A percentile compares a stretch with the other conserved stretches of the same genome.
phyloP scores from a whole-genome alignment of 2,888 invertebrate species.

The Sminthurinus aureus region DNA sequence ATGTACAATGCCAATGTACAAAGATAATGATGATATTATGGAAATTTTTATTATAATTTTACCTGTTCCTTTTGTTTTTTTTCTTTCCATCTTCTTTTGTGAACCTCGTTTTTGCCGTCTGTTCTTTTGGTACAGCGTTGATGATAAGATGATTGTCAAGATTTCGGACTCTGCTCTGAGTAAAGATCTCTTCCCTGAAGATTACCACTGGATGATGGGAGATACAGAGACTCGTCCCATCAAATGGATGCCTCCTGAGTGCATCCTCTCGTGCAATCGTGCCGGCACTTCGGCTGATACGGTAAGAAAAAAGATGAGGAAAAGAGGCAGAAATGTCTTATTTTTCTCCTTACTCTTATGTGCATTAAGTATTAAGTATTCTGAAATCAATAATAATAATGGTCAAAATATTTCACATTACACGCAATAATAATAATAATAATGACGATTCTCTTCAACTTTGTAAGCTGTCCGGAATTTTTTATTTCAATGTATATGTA shows the following conservation, averaged over 20 bases:
- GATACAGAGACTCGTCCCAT: conserved; percentile 93
- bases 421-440: too few relatives aligned
- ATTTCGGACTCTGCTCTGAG: conserved; percentile 88
- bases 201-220: conserved; percentile 88
- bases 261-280: conserved; percentile 77
- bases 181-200: conserved; percentile 88
- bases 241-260: conserved; percentile 91
- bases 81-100: too few relatives aligned
- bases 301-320: conserved; percentile 65
- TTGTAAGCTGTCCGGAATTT: too few relatives aligned
- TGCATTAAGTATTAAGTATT: not conserved
- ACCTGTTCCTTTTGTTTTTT: too few relatives aligned
- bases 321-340: not conserved
- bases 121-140: conserved; percentile 67
- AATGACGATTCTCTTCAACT: too few relatives aligned
- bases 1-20: too few relatives aligned
- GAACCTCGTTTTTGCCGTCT: not conserved
- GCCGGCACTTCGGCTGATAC: conserved; percentile 90
- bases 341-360: not conserved
- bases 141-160: conserved; percentile 81
- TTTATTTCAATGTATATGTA: too few relatives aligned
- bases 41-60: too few relatives aligned
- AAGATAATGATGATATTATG: too few relatives aligned
- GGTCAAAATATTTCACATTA: too few relatives aligned
- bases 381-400: too few relatives aligned